A percentile compares a stretch with the other conserved stretches of the same genome.
These are phyloP conservation scores for Dryococelus australis DNA, from an alignment of 2,888 invertebrate species.

Conservation along the genomic window DNA sequence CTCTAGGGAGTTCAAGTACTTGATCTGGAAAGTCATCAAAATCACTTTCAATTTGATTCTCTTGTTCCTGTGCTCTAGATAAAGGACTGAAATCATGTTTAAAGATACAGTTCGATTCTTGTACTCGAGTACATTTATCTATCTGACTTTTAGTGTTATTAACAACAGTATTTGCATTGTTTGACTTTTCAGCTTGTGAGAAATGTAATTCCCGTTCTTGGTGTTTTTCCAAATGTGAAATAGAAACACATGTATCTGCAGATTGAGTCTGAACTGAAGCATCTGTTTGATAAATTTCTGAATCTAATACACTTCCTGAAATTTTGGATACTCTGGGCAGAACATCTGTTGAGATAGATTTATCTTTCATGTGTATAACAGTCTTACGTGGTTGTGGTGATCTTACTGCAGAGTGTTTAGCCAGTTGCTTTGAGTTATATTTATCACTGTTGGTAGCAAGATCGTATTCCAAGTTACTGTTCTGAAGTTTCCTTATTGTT, in stretches of 20 bases:
- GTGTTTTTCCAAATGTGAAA: not conserved
- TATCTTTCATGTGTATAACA: not conserved
- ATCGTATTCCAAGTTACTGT: not conserved
- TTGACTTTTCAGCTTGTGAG: not conserved
- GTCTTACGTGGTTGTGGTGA: not conserved
- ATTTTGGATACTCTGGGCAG: not conserved
- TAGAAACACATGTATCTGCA: not conserved
- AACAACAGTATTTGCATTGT: not conserved
- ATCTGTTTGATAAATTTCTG: not conserved
- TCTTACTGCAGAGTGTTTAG: not conserved
- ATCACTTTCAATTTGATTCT: not conserved
- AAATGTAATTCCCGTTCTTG: not conserved
- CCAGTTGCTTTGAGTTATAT: not conserved
- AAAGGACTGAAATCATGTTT: not conserved
- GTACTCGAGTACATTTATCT: not conserved
- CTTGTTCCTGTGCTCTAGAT: not conserved
- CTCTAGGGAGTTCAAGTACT: not conserved
- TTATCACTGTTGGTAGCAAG: not conserved
- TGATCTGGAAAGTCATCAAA: conserved; percentile 1
- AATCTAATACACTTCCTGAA: not conserved
- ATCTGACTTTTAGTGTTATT: not conserved
- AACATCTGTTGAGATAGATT: not conserved
- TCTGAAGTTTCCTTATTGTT: not conserved
- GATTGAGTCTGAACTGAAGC: not conserved
- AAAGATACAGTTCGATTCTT: not conserved